Conservation (phyloP, 2,888 invertebrate species). For the Ophioninae sp. region DNA sequence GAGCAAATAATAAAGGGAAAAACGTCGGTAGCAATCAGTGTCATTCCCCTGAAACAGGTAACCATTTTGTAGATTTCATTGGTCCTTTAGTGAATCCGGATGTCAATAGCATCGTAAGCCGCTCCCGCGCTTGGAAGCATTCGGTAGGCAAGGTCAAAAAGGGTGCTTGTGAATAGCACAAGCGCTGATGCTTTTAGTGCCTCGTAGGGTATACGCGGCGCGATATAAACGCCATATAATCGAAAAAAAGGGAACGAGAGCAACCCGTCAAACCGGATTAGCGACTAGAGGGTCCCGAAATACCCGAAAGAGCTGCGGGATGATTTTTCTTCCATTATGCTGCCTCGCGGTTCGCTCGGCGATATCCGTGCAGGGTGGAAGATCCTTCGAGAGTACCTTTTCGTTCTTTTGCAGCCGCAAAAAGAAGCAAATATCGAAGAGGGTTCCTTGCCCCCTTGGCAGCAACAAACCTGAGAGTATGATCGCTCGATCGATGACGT, state of each 20-base stretch:
- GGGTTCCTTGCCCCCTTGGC: slow-evolving; percentile 29
- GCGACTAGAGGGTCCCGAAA: slow-evolving; percentile 66
- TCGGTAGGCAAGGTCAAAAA: slow-evolving; percentile 12
- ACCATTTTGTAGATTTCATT: background rate
- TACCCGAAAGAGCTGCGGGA: slow-evolving; percentile 61
- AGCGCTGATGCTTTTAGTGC: slow-evolving; percentile 37
- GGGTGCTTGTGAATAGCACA: slow-evolving; percentile 12
- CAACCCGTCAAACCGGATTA: slow-evolving; percentile 76
- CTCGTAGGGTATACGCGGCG: slow-evolving; percentile 19
- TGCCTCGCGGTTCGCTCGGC: slow-evolving; percentile 2
- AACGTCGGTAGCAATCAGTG: too few species aligned
- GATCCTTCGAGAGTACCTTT: slow-evolving; percentile 2
- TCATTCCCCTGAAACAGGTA: background rate
- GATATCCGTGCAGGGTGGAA: slow-evolving; percentile 53
- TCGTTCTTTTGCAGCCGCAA: slow-evolving; percentile 1
- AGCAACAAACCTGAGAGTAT: slow-evolving; percentile 18
- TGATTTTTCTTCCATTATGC: slow-evolving; percentile 18
- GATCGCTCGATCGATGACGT: slow-evolving; percentile 49
- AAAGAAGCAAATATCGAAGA: background rate
- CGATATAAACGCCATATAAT: slow-evolving; percentile 62
- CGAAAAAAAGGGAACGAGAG: slow-evolving; percentile 69
- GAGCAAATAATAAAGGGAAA: too few species aligned
- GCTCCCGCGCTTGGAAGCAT: background rate
- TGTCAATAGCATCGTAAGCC: background rate
- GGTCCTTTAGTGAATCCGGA: background rate